phyloP scores from a whole-genome alignment of 2,113 vertebrate genomes.

The Pachyramphus minor region DNA sequence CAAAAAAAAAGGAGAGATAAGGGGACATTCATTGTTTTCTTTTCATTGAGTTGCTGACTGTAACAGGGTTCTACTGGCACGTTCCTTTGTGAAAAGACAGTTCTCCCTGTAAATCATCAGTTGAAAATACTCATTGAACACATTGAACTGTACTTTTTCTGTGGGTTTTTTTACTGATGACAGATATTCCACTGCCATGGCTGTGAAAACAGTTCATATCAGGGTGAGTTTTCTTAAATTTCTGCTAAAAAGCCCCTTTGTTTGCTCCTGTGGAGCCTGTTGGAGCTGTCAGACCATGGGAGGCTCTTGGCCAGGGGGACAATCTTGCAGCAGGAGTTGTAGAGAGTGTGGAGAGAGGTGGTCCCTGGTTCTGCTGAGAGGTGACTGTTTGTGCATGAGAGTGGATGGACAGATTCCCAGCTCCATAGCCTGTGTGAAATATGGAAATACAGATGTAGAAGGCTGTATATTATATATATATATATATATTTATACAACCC shows the following conservation, averaged over 20 bases:
- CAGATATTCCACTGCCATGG: neutral
- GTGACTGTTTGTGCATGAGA: rapidly evolving
- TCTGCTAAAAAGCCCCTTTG: neutral
- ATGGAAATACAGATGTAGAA: rapidly evolving
- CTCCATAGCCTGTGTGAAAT: neutral
- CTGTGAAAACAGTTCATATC: neutral
- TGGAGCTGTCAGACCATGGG: rapidly evolving
- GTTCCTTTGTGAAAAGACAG: neutral
- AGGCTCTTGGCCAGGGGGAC: neutral
- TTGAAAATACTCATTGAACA: neutral
- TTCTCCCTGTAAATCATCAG: neutral
- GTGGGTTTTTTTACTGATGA: neutral
- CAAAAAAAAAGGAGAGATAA: neutral
- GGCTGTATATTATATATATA: rapidly evolving
- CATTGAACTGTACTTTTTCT: neutral
- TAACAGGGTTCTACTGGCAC: neutral
- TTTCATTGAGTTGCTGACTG: neutral
- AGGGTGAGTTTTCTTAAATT: neutral
- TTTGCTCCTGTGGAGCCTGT: neutral
- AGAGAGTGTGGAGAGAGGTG: rapidly evolving
- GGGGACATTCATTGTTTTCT: neutral
- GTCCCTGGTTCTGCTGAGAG: neutral
- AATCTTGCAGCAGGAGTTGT: rapidly evolving
- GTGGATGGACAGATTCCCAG: neutral
- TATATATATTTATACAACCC: neutral